A percentile compares a stretch with the other conserved stretches of the same genome.
Evolutionary conservation across 2,113 vertebrate genomes (phyloP).

Genomic region (Meriones unguiculatus): DNA sequence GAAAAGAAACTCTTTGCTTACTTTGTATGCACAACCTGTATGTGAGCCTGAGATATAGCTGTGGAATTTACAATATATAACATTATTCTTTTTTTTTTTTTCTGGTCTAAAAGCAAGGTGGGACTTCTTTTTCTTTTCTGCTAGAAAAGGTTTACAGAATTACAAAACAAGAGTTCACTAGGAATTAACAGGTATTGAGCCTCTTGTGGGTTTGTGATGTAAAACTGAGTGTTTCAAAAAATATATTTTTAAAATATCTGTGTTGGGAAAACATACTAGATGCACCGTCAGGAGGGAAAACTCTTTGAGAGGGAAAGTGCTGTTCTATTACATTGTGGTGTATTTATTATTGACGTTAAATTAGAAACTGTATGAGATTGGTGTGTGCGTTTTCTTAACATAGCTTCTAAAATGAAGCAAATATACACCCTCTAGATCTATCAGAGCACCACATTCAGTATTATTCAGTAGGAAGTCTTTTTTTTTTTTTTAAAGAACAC

Average conservation of each 20-base stretch:
- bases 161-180: conserved; percentile 37
- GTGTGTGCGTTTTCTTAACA: background rate
- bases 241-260: conserved; percentile 58
- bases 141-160: conserved; percentile 59
- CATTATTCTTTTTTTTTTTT: conserved; percentile 50
- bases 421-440: background rate
- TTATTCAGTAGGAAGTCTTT: background rate
- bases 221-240: conserved; percentile 37
- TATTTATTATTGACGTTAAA: conserved; percentile 12
- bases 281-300: conserved; percentile 28
- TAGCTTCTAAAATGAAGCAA: conserved; percentile 45
- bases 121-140: conserved; percentile 57
- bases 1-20: conserved; percentile 55
- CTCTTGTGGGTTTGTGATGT: background rate
- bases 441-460: background rate
- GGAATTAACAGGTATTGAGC: conserved; percentile 49
- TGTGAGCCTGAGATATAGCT: conserved; percentile 59
- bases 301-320: conserved; percentile 38
- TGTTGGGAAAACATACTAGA: conserved; percentile 11
- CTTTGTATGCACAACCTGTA: conserved; percentile 19
- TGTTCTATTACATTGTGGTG: conserved; percentile 14
- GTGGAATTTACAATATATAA: background rate
- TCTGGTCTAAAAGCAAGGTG: conserved; percentile 46
- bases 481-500: background rate
- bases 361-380: background rate